Percentiles rank a stretch among this genome's conserved stretches.
These are phyloP conservation scores for Craterocephalus amniculus DNA, from an alignment of 2,797 vertebrate genomes.

Conservation along the genomic window DNA sequence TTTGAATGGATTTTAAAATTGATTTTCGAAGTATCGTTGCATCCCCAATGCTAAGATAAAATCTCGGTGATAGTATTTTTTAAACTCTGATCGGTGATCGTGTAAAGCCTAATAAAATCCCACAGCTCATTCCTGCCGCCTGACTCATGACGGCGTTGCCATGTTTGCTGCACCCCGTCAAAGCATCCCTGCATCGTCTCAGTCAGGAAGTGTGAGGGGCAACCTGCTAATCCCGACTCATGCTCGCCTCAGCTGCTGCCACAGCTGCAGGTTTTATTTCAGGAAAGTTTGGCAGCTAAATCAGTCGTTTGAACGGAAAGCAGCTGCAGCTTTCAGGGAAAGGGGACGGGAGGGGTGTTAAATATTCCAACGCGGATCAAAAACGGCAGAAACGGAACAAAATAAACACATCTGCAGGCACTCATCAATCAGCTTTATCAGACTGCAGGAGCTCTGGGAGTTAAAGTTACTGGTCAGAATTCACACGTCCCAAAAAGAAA, in stretches of 20 bases:
- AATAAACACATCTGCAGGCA: slow-evolving; percentile 32
- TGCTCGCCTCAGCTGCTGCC: slow-evolving; percentile 51
- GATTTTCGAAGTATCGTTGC: too few species aligned
- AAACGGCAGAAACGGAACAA: slow-evolving; percentile 22
- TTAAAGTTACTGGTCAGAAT: slow-evolving; percentile 48
- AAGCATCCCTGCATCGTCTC: slow-evolving; percentile 24
- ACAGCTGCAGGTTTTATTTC: slow-evolving; percentile 57
- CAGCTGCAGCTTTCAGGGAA: slow-evolving; percentile 30
- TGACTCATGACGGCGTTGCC: too few species aligned
- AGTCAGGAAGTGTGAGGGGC: slow-evolving; percentile 32
- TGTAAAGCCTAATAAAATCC: too few species aligned
- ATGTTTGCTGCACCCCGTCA: slow-evolving; percentile 19
- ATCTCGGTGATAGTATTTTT: too few species aligned
- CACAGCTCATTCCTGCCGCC: too few species aligned
- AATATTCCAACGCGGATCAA: slow-evolving; percentile 47
- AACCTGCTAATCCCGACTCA: slow-evolving; percentile 41
- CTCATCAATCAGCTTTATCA: too few species aligned
- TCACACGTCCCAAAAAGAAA: slow-evolving; percentile 25
- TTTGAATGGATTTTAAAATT: too few species aligned
- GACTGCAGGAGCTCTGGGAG: slow-evolving; percentile 28
- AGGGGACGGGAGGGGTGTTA: slow-evolving; percentile 24
- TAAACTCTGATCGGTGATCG: too few species aligned
- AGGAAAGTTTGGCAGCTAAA: slow-evolving; percentile 38
- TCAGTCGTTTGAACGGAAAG: slow-evolving; percentile 25
- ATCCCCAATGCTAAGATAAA: too few species aligned